phyloP scores from a whole-genome alignment of 2,113 vertebrate genomes.

The Aldabrachelys gigantea region DNA sequence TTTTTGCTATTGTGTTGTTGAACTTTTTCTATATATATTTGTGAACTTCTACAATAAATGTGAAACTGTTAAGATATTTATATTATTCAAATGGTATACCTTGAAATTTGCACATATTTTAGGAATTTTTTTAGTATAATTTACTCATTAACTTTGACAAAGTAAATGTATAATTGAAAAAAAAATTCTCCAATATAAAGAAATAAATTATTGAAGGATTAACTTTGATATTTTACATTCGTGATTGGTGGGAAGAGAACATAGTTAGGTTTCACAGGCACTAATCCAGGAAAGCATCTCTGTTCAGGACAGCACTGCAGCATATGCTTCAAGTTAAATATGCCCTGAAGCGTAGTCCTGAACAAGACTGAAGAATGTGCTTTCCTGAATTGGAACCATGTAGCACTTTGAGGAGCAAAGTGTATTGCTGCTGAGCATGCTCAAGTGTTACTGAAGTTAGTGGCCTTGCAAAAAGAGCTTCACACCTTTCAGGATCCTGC shows the following conservation, averaged over 20 bases:
- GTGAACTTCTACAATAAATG: conserved; percentile 71
- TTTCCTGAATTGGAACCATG: background rate
- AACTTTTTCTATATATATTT: conserved; percentile 58
- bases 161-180: conserved; percentile 66
- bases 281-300: background rate
- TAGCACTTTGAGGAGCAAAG: background rate
- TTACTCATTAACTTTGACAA: conserved; percentile 56
- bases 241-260: background rate
- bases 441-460: background rate
- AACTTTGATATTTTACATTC: conserved; percentile 30
- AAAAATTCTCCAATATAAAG: conserved; percentile 40
- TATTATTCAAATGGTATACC: conserved; percentile 75
- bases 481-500: background rate
- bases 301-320: background rate
- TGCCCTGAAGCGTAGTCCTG: background rate
- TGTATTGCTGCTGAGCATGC: background rate
- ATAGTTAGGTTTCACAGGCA: background rate
- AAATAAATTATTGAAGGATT: conserved; percentile 83
- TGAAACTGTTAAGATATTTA: conserved; percentile 81
- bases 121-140: conserved; percentile 36
- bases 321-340: background rate
- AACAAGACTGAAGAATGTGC: background rate
- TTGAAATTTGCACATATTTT: conserved; percentile 83
- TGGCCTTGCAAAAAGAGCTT: background rate
- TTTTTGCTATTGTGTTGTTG: conserved; percentile 26